Conservation (phyloP, 1,140 invertebrate genomes). For the Monochamus saltuarius region DNA sequence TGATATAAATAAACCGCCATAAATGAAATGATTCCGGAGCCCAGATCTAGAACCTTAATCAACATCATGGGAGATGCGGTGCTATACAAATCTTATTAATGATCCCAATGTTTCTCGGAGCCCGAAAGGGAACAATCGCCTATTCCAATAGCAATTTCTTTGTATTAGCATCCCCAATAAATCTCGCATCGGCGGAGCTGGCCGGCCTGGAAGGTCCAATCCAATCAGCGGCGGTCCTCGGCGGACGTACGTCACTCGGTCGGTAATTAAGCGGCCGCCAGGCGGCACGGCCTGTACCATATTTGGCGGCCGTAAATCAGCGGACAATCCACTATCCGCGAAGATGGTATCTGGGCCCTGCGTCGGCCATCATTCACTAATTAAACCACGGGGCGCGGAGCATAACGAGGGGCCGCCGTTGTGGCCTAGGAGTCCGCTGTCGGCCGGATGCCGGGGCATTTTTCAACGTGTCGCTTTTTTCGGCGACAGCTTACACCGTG, state of each 20-base stretch:
- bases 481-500: conserved; percentile 7
- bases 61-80: no score
- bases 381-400: no score
- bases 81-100: no score
- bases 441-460: conserved; percentile 2
- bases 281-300: conserved; percentile 30
- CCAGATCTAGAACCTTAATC: no score
- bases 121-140: no score
- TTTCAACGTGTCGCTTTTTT: conserved; percentile 5
- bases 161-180: no score
- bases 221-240: conserved; percentile 28
- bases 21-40: no score
- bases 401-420: no score
- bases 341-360: conserved; percentile 30
- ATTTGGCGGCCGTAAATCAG: conserved; percentile 35
- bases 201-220: not conserved
- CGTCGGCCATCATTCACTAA: not conserved
- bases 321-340: conserved; percentile 23
- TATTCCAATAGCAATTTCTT: no score
- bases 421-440: not conserved
- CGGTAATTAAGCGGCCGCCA: conserved; percentile 30
- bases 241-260: conserved; percentile 23
- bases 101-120: no score
- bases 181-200: no score
- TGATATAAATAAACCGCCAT: no score